Conservation (phyloP, 2,888 invertebrate genomes). For the Melanophora roralis region DNA sequence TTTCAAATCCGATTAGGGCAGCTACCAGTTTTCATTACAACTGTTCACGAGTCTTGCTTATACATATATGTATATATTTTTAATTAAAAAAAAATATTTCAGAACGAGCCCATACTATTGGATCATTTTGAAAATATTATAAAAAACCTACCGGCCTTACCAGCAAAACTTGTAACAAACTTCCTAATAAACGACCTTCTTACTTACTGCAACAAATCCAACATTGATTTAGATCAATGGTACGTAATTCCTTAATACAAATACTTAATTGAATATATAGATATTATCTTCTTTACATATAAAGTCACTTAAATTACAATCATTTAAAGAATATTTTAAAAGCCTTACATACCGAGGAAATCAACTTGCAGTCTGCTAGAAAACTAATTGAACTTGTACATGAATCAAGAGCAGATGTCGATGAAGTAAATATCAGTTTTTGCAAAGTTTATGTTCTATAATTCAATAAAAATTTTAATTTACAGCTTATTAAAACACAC, state of each 20-base stretch:
- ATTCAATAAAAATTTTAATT: slow-evolving; percentile 30
- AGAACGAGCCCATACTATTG: slow-evolving; percentile 80
- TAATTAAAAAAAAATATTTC: slow-evolving; percentile 64
- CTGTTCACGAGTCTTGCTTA: no score
- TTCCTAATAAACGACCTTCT: slow-evolving; percentile 84
- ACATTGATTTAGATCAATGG: slow-evolving; percentile 81
- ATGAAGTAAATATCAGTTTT: slow-evolving; percentile 66
- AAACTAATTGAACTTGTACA: slow-evolving; percentile 78
- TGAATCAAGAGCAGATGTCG: slow-evolving; percentile 75
- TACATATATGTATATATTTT: no score
- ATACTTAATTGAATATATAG: background rate
- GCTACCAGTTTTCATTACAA: no score
- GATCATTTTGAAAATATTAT: slow-evolving; percentile 80
- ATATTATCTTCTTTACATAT: background rate
- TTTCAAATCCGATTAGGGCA: no score
- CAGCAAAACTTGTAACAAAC: slow-evolving; percentile 82
- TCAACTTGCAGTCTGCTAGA: slow-evolving; percentile 81
- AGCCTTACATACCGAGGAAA: slow-evolving; percentile 80
- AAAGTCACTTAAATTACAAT: slow-evolving; percentile 78
- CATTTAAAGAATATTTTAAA: slow-evolving; percentile 82
- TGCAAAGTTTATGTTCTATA: background rate
- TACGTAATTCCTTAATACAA: slow-evolving; percentile 70
- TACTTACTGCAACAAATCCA: slow-evolving; percentile 82
- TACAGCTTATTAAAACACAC: slow-evolving; percentile 80
- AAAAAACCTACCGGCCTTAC: slow-evolving; percentile 75